Conservation (phyloP, 2,888 invertebrate species). For the Cheilosia variabilis region DNA sequence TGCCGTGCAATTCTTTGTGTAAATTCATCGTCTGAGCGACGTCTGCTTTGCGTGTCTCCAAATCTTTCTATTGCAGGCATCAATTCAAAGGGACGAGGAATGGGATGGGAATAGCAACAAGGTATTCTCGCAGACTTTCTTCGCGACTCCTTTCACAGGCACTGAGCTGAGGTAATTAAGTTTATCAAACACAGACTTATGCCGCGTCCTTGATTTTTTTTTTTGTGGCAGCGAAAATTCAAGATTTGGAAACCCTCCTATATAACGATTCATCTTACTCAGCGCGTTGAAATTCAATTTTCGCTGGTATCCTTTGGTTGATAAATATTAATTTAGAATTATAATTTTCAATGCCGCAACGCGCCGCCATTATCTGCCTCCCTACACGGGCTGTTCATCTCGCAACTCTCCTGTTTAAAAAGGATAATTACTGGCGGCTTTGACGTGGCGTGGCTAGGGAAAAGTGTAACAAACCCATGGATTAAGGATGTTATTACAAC, state of each 20-base stretch:
- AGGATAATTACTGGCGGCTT: conserved; percentile 64
- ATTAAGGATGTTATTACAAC: conserved; percentile 64
- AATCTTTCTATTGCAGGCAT: conserved; percentile 46
- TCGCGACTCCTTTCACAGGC: conserved; percentile 38
- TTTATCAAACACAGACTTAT: conserved; percentile 54
- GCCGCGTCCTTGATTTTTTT: conserved; percentile 21
- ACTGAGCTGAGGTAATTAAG: conserved; percentile 65
- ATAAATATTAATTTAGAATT: conserved; percentile 70
- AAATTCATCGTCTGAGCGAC: conserved; percentile 13
- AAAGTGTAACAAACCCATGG: conserved; percentile 40
- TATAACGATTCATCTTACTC: conserved; percentile 47
- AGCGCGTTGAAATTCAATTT: conserved; percentile 62
- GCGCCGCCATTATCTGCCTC: background rate
- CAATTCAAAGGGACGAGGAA: conserved; percentile 20
- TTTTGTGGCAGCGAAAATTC: background rate
- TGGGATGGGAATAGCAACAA: conserved; percentile 47
- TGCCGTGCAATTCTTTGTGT: conserved; percentile 20
- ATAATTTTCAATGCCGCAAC: conserved; percentile 55
- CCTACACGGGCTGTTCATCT: conserved; percentile 1
- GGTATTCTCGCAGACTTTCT: conserved; percentile 5
- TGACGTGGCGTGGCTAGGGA: conserved; percentile 40
- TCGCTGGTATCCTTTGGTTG: conserved; percentile 60
- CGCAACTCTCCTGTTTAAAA: conserved; percentile 45
- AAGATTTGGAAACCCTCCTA: too few relatives aligned
- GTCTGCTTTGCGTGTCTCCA: conserved; percentile 46